Base-by-base conservation (phyloP, 2,888 invertebrate genomes). In the Helleia helle region DNA sequence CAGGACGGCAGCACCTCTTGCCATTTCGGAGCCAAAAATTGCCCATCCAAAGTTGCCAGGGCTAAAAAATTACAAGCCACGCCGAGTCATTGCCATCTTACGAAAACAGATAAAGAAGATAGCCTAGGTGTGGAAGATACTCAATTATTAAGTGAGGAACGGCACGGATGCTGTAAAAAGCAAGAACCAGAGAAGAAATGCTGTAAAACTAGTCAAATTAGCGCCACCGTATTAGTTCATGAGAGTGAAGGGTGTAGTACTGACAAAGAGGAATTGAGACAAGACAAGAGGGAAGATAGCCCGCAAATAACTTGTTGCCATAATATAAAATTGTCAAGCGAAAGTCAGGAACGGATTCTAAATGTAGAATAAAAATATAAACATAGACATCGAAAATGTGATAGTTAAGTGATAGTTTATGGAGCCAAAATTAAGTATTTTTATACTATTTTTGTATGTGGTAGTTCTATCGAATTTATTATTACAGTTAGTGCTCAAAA, bases 271-370 rank as follows among this genome's bases (percentile, higher is more conserved):
- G 57, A 62, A 29, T 58, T 52, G 7, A 50, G 45, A 2, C 18
- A 11, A 1, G 55, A 52, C 8, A 51, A 53, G 38, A 58, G 79
- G 25, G 83, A 81, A 48, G 59, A 66, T 24, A 80, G 72, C 41
- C 81, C 83, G 1, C 70, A 75, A 45, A 67, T 83, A 27, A 65
- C 71, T 7, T 84, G 83, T 52, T 83, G 80, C 44, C 70, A 67
- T 38, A 64, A 65, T 46, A 41, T 58, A 1, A 71, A 62, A 42
- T 27, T 53, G 0, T 57, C 64, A 4, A 66, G 69, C 8, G 79
- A 73, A 12, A 83, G 83, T 46, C 81, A 80, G 47, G 81, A 83
- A 45, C 73, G 80, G 43, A 83, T 84, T 30, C 54, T 77, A 22
- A 63, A 31, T n/a, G 30, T 31, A 15, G 11, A 14, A 11, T 29